Percentiles rank a stretch among this genome's conserved stretches.
Conservation (phyloP, 1,140 invertebrate species). For the Telenomus remus region DNA sequence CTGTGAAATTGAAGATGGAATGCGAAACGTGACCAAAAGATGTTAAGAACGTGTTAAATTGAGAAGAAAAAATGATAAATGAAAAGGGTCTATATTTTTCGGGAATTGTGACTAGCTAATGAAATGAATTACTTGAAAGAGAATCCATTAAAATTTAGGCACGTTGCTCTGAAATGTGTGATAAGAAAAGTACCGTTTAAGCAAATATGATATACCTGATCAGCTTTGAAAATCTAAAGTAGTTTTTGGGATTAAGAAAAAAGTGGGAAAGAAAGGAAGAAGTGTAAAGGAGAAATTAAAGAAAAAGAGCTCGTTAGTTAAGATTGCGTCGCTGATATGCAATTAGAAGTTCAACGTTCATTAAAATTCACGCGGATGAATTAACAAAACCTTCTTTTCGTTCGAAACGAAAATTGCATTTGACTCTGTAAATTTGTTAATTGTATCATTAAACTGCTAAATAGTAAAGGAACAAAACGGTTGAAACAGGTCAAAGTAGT, state of each 20-base stretch:
- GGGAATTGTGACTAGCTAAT: conserved; percentile 40
- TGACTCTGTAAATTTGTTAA: conserved; percentile 41
- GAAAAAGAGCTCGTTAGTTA: conserved; percentile 26
- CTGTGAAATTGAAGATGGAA: conserved; percentile 32
- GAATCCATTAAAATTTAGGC: conserved; percentile 56
- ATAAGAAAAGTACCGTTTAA: conserved; percentile 47
- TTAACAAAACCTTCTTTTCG: not conserved
- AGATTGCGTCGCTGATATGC: conserved; percentile 14
- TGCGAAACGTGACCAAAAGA: conserved; percentile 47
- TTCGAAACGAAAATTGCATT: conserved; percentile 9
- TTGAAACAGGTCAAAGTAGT: conserved; percentile 17
- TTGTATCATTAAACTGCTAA: conserved; percentile 29
- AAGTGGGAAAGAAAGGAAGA: conserved; percentile 15
- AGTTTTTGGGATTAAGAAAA: conserved; percentile 28
- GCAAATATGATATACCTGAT: conserved; percentile 57
- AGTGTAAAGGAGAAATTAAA: conserved; percentile 8
- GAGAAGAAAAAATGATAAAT: conserved; percentile 47
- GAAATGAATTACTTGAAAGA: conserved; percentile 48
- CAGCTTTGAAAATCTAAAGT: conserved; percentile 48
- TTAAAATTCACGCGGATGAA: too few relatives aligned
- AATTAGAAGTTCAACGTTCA: too few relatives aligned
- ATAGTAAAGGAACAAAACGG: conserved; percentile 19
- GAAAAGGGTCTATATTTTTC: conserved; percentile 66
- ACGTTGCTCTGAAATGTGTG: conserved; percentile 47
- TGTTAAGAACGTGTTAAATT: conserved; percentile 54